These are phyloP conservation scores for Clamator glandarius DNA, from an alignment of 2,797 vertebrate species.

Conservation along the genomic window DNA sequence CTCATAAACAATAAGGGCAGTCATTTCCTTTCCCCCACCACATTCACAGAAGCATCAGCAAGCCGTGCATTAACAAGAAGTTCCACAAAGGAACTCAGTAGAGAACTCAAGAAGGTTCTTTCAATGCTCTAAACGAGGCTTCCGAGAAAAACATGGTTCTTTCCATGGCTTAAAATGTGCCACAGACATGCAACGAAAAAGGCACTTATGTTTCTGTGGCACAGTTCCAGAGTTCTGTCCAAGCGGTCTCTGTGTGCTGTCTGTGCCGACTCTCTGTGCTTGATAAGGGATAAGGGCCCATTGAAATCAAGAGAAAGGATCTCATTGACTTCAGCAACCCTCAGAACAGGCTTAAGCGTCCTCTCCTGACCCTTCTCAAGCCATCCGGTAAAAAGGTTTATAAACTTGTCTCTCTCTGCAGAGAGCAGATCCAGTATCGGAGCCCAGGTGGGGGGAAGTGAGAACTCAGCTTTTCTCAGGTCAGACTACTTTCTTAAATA, in stretches of 20 bases:
- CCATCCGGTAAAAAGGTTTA: slow-evolving; percentile 27
- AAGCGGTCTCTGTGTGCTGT: neutral
- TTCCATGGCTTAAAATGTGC: neutral
- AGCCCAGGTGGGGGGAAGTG: neutral
- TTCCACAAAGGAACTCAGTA: neutral
- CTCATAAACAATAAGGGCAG: neutral
- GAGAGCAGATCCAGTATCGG: neutral
- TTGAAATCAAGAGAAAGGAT: neutral
- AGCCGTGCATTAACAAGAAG: neutral
- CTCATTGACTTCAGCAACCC: slow-evolving; percentile 26
- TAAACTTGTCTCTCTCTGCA: neutral
- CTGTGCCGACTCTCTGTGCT: neutral
- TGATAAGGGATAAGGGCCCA: neutral
- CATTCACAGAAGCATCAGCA: neutral
- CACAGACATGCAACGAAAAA: neutral
- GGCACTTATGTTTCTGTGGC: neutral
- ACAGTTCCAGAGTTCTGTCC: neutral
- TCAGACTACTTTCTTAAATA: neutral
- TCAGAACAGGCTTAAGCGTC: slow-evolving; percentile 8
- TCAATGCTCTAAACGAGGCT: neutral
- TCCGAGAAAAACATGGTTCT: rapidly evolving
- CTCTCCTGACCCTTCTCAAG: slow-evolving; percentile 19
- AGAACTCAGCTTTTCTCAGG: neutral
- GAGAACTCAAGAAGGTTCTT: neutral
- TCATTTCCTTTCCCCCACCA: neutral